A percentile compares a stretch with the other conserved stretches of the same genome.
Conservation (phyloP, 2,888 invertebrate species). For the Protodeltote pygarga region DNA sequence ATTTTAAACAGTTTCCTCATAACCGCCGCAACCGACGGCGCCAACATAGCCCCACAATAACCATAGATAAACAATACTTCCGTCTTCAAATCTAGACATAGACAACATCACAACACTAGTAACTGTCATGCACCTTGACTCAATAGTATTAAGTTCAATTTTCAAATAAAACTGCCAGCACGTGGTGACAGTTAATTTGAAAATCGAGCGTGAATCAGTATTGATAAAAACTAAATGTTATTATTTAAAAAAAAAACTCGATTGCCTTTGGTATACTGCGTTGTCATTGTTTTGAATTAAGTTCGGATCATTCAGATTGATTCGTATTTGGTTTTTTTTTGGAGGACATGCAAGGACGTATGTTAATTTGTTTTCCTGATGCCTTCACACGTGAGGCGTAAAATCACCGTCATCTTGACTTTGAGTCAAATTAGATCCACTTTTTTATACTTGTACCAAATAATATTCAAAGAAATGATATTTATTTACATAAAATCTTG, state of each 20-base stretch:
- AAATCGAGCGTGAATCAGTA: conserved; percentile 16
- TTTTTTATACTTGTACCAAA: no score
- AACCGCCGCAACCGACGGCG: no score
- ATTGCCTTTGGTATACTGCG: conserved; percentile 6
- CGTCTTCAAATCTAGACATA: conserved; percentile 4
- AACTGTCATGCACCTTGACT: no score
- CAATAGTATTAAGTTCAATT: no score
- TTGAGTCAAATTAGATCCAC: no score
- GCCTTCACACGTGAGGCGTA: not conserved
- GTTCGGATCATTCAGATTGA: conserved; percentile 8
- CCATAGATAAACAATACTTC: conserved; percentile 21
- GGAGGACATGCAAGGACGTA: conserved; percentile 38
- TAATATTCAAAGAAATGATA: no score
- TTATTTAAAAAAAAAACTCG: conserved; percentile 5
- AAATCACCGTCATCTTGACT: conserved; percentile 23
- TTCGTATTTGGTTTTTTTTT: conserved; percentile 12
- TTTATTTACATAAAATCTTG: no score
- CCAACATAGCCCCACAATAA: conserved; percentile 11
- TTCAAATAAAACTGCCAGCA: no score
- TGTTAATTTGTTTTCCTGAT: conserved; percentile 20
- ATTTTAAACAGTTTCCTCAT: no score
- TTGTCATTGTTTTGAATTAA: conserved; percentile 34
- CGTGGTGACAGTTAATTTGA: no score
- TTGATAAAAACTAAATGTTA: conserved; percentile 8
- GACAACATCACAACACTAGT: no score